Evolutionary conservation across 2,888 invertebrate species (phyloP).

Genomic region (Petrophora chlorosata): DNA sequence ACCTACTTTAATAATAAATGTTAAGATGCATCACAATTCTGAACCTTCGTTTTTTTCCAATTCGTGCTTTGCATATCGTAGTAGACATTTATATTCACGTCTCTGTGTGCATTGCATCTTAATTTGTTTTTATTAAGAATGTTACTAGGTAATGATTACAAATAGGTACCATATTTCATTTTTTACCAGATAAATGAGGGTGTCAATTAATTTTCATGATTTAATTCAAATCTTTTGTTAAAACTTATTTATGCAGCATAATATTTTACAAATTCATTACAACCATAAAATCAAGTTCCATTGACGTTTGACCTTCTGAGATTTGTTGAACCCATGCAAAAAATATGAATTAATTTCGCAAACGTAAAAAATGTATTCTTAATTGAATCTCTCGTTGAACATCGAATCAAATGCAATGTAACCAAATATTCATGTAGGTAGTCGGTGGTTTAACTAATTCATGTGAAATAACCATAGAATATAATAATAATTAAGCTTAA

Average conservation of each 20-base stretch:
- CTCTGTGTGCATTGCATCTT: background rate
- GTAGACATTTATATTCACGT: constrained; percentile 5
- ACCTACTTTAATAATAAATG: background rate
- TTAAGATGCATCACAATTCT: background rate
- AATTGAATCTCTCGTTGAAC: constrained; percentile 11
- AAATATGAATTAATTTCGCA: background rate
- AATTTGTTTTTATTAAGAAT: too few relatives aligned
- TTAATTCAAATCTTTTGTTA: too few relatives aligned
- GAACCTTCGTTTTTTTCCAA: background rate
- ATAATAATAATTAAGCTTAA: constrained; percentile 19
- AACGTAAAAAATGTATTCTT: background rate
- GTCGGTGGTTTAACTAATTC: background rate
- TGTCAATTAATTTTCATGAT: too few relatives aligned
- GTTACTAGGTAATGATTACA: too few relatives aligned
- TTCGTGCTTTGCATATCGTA: constrained; percentile 9
- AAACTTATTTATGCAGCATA: too few relatives aligned
- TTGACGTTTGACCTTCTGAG: too few relatives aligned
- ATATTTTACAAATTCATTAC: too few relatives aligned
- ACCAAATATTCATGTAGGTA: background rate
- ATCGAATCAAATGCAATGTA: constrained; percentile 9
- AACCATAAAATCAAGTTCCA: too few relatives aligned
- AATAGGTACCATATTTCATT: too few relatives aligned
- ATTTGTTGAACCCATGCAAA: too few relatives aligned
- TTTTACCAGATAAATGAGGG: too few relatives aligned
- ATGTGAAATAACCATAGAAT: constrained; percentile 19